Base-by-base conservation (phyloP, 2,888 invertebrate genomes). In the Torymus aiolomorphi region DNA sequence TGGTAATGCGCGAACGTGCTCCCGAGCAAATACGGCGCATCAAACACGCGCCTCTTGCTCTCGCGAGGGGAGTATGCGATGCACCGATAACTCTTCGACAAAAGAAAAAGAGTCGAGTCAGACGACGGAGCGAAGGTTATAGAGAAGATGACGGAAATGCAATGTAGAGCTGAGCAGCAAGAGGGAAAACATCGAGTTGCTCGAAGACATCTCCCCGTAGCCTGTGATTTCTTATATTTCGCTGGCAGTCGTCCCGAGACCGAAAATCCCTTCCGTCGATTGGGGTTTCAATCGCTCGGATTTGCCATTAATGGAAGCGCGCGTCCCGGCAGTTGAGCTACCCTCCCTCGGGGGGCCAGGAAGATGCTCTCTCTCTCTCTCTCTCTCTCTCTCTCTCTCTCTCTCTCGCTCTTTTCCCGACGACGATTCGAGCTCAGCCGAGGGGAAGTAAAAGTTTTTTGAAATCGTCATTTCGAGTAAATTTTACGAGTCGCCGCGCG, bases 221-320 rank as follows among this genome's bases (percentile, higher is more conserved):
- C 31, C 14, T 31, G 76, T 57, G 76, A 76, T 71, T 76, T 65
- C 76, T 76, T 71, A 76, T 71, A 76, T 71, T 71, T 76, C 51
- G 51, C 66, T 78, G 78, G 78, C 78, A 78, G 59, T 16, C 59
- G 59, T 78, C 71, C 72, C 71, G 51, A 20, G 56, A 56, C 54
- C 52, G 57, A 69, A 66, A 75, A 71, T 71, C 70, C 76, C 69
- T 69, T 69, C 63, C 76, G 63, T 57, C 70, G 76, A 70, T 76
- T 76, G 76, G 57, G 70, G 51, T 76, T 71, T 76, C 76, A 65
- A 76, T 76, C 70, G 76, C 63, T 71, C 16, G 76, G 70, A 76
- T 76, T 71, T 57, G 57, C 76, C 70, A 76, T 76, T 76, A 76
- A 76, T 76, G 76, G 76, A 76, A 76, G 71, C 65, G 57, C 42